Evolutionary conservation across 2,113 vertebrate species (phyloP).

Genomic region (Coptodon rendalli): DNA sequence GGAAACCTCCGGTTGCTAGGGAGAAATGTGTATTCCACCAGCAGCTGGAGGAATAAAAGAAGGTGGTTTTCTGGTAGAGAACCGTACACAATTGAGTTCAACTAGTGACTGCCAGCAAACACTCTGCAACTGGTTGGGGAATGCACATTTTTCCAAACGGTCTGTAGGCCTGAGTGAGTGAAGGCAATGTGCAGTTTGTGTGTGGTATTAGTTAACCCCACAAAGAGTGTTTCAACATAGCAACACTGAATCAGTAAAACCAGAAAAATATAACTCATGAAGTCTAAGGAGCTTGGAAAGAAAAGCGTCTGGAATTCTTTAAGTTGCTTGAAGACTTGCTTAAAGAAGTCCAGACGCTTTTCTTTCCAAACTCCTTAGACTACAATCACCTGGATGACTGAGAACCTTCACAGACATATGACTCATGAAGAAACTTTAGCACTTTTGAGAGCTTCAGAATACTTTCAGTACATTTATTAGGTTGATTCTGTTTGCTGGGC

Average conservation of each 20-base stretch:
- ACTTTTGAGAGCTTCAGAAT: neutral
- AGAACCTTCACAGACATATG: neutral
- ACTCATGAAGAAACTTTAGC: neutral
- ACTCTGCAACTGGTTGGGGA: neutral
- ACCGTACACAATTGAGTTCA: neutral
- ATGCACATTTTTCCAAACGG: neutral
- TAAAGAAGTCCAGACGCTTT: neutral
- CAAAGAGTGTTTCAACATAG: neutral
- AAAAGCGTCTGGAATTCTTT: neutral
- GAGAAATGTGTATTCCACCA: neutral
- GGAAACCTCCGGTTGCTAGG: rapidly evolving
- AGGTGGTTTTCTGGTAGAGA: neutral
- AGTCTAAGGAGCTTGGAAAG: neutral
- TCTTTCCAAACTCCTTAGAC: neutral
- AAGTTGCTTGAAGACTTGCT: neutral
- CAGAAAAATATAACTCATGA: neutral
- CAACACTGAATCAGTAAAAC: neutral
- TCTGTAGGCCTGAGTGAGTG: neutral
- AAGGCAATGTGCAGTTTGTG: neutral
- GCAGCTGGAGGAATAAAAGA: neutral
- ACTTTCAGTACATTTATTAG: neutral
- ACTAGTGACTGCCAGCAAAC: neutral
- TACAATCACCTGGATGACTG: neutral
- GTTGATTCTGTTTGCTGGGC: neutral
- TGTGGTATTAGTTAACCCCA: neutral